Base-by-base conservation (phyloP, 2,888 invertebrate species). In the Carcina quercana region DNA sequence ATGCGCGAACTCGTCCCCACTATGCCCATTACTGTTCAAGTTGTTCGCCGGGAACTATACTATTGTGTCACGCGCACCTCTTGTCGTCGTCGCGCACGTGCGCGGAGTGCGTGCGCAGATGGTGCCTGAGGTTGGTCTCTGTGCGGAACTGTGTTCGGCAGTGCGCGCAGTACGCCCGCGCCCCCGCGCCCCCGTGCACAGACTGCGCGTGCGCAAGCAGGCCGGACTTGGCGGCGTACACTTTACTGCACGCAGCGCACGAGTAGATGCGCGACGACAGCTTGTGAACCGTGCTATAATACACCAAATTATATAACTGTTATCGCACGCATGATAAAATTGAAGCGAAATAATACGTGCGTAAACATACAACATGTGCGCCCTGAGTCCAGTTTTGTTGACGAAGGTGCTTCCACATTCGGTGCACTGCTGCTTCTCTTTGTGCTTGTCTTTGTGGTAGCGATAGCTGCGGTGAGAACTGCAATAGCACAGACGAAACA, bases 371-470 rank as follows among this genome's bases (percentile, higher is more conserved):
- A 59, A 53, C 62, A 71, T 65, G 20, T 80, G 79, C 0, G 58
- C 53, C n/a, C 59, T 53, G 0, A 76, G 58, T 0, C 59, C 62
- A 0, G 55, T 45, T 2, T 45, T 45, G 36, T 60, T 73, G 1
- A 64, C 68, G 25, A 71, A 78, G 0, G 52, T 56, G 24, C 65
- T 71, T 0, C 61, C 65, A 21, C 80, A 79, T 2, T 62, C 30
- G 0, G 37, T 38, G 32, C 80, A 80, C 12, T 56, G 47, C 14
- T 51, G 55, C 29, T 60, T 63, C 8, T 49, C 49, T 7, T 62
- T 62, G 33, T 71, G 66, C 15, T 68, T 72, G 32, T 72, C 71
- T 2, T 66, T 58, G 36, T 80, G 79, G 29, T 79, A 79, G 0
- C 76, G 62, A 25, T 63, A 67, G 0, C 47, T 39, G 8, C 79